A percentile compares a stretch with the other conserved stretches of the same genome.
phyloP scores from a whole-genome alignment of 2,113 vertebrate species.

The Pterocles burchelli region DNA sequence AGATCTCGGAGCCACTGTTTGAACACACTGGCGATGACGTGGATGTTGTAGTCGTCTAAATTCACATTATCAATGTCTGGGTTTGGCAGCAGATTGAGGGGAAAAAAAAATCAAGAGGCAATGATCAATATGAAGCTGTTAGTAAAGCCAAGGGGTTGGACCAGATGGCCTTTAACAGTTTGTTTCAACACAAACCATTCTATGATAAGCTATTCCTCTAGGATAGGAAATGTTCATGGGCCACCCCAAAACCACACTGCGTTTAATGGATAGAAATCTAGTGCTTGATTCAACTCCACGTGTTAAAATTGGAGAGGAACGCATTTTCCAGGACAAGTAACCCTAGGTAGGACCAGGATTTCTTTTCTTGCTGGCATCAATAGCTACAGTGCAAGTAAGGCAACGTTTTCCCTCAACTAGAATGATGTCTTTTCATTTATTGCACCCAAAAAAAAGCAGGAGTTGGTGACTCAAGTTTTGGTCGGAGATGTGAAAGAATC shows the following conservation, averaged over 20 bases:
- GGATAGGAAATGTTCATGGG: accelerated
- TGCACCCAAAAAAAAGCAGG: not conserved
- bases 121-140: not conserved
- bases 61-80: conserved; percentile 90
- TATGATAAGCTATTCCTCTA: not conserved
- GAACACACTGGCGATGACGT: conserved; percentile 96
- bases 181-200: not conserved
- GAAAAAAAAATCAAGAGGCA: not conserved
- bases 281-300: not conserved
- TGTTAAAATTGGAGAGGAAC: not conserved
- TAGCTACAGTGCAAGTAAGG: not conserved
- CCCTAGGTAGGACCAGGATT: not conserved
- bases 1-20: conserved; percentile 98
- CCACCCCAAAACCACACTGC: not conserved
- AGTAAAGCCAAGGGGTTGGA: not conserved
- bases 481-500: not conserved
- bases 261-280: not conserved
- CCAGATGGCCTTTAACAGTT: not conserved
- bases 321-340: not conserved
- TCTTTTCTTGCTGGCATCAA: not conserved
- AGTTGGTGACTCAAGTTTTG: not conserved
- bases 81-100: not conserved
- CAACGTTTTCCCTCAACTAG: not conserved
- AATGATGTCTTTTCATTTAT: not conserved
- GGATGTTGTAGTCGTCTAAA: conserved; percentile 97